A percentile compares a stretch with the other conserved stretches of the same genome.
Conservation (phyloP, 2,113 vertebrate genomes). For the Nothobranchius kuhntae region DNA sequence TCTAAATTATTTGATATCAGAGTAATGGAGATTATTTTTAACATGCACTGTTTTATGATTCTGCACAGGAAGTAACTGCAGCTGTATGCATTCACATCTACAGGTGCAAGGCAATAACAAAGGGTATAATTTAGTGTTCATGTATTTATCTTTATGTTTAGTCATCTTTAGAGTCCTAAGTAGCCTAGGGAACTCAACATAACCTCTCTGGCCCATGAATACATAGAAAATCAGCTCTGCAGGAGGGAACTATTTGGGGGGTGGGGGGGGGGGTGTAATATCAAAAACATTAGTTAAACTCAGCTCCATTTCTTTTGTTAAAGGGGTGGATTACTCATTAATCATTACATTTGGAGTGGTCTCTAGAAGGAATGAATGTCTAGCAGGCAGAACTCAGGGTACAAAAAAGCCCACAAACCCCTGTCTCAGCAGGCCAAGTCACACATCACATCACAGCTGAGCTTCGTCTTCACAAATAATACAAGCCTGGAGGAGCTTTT, state of each 20-base stretch:
- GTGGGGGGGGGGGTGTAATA: too few relatives aligned
- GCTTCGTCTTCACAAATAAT: too few relatives aligned
- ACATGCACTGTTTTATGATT: background rate
- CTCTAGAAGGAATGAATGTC: too few relatives aligned
- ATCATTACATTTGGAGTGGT: too few relatives aligned
- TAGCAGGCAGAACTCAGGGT: too few relatives aligned
- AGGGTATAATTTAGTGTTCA: background rate
- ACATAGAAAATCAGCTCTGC: too few relatives aligned
- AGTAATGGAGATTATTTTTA: background rate
- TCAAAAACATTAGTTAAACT: background rate
- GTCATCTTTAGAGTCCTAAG: background rate
- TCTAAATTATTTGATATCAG: background rate
- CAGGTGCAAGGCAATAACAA: background rate
- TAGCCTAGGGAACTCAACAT: background rate
- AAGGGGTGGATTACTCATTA: too few relatives aligned
- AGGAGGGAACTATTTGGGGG: too few relatives aligned
- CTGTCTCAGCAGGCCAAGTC: too few relatives aligned
- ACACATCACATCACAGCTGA: too few relatives aligned
- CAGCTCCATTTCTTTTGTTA: background rate
- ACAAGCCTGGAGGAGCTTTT: too few relatives aligned
- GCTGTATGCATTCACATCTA: background rate
- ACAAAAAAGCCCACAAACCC: too few relatives aligned
- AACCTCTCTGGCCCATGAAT: background rate
- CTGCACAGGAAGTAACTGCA: background rate
- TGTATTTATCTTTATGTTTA: background rate